Base-by-base conservation (phyloP, 2,888 invertebrate genomes). In the Drosophila leonis region DNA sequence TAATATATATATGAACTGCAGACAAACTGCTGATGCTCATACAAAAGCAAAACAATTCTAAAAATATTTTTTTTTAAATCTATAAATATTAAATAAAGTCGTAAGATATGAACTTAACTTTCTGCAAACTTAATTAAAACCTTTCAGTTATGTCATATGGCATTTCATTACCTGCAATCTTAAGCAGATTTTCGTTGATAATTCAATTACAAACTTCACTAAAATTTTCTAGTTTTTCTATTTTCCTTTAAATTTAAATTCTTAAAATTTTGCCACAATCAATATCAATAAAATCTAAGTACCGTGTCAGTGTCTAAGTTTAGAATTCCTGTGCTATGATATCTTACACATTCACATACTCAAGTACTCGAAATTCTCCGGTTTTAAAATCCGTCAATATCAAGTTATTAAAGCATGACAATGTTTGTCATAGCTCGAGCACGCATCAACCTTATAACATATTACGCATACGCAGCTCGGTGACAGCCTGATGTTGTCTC, bases 391-490 rank as follows among this genome's bases (percentile, higher is more conserved):
- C 46, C 55, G 54, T 29, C 57, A 60, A 44, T 54, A 78, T 57
- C 56, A 63, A 68, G 72, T 84, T 74, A 76, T 76, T 65, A 79
- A 79, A 68, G 77, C 80, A 72, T 88, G 85, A 79, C 76, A 65
- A 61, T 66, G 48, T 64, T 67, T 72, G 63, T 66, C 65, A 62
- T 52, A 65, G 42, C 54, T 49, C 55, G 29, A 29, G 27, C 29
- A 15, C 48, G 61, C 65, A 65, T 44, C 42, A 60, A 75, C 69
- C 78, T 75, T 83, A 75, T 74, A 72, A 70, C 73, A 85, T 56
- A 83, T 88, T 80, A 80, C 75, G 80, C 69, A 85, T 88, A 81
- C 84, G 81, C 59, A 55, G 29, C 54, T 49, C 48, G 57, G 24
- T 27, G 59, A 62, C 73, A 56, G 67, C 62, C 62, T 56, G 65